phyloP scores from a whole-genome alignment of 2,888 invertebrate genomes.

The Asteroscopus sphinx region DNA sequence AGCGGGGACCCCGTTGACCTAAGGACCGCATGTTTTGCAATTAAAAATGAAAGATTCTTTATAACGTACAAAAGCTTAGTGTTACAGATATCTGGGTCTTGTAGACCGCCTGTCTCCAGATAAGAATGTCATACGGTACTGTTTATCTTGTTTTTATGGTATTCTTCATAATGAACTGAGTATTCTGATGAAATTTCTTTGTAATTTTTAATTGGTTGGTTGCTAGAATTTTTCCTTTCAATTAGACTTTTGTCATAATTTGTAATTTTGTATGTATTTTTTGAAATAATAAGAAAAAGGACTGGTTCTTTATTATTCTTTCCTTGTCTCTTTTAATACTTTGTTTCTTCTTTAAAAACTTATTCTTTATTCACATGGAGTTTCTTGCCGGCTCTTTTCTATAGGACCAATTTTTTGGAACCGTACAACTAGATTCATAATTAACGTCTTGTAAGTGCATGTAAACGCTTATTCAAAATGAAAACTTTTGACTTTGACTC shows the following conservation, averaged over 20 bases:
- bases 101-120: conserved; percentile 88
- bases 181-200: conserved; percentile 56
- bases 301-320: neutral
- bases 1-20: conserved; percentile 78
- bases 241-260: conserved; percentile 1
- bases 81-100: conserved; percentile 53
- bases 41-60: conserved; percentile 81
- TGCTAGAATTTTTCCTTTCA: conserved; percentile 46
- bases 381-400: no score
- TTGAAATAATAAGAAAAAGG: neutral
- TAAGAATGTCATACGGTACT: conserved; percentile 63
- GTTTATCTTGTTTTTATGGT: conserved; percentile 58
- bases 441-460: no score
- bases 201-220: conserved; percentile 49
- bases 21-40: conserved; percentile 62
- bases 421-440: no score
- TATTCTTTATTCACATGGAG: no score
- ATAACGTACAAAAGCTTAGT: conserved; percentile 69
- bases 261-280: neutral
- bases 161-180: conserved; percentile 53
- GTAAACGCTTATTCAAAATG: no score
- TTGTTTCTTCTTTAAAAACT: neutral
- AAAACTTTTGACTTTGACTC: no score
- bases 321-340: neutral
- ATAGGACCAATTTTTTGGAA: no score